Base-by-base conservation (phyloP, 1,140 invertebrate species). In the Drosophila funebris region DNA sequence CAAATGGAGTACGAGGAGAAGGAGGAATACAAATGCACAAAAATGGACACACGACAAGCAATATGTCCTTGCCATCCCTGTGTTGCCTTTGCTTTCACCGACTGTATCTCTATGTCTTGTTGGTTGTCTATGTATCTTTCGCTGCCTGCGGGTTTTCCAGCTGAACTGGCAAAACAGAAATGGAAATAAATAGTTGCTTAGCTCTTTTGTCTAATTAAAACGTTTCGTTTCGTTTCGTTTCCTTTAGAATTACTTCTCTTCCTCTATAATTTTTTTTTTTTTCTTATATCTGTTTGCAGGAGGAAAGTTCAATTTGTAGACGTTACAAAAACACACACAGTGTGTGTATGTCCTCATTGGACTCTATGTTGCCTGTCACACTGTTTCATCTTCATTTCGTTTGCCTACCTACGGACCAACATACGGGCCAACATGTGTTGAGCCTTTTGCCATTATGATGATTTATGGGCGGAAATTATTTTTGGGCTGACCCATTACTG, bases 131-230 rank as follows among this genome's bases (percentile, higher is more conserved):
- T 22, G 50, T 53, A 43, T 46, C 27, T 44, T 27, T 61, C 41
- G 46, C 29, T 33, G 27, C 54, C 53, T 37, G 43, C 56, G 31
- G 54, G 58, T 20, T 29, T 11, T 56, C 33, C 43, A 39, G 33
- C 36, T 56, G 58, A 56, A 63, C 46, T 24, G 53, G 46, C 39
- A 62, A 70, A 72, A 60, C 53, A 60, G 62, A 81, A 85, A 85
- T 85, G 82, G 78, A 85, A 85, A 85, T 87, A 85, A 85, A 85
- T 85, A 87, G 82, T 85, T 82, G 78, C 82, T 68, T 58, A 88
- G 82, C 82, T 87, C 82, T 78, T 87, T 85, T 78, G 66, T 87
- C 82, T 87, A 85, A 85, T 85, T 85, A 85, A 85, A 85, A 85
- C 74, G 78, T 76, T 84, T 75, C 82, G 60, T 87, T 85, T 78